Conservation (phyloP, 1,140 invertebrate species). For the Batillaria attramentaria region DNA sequence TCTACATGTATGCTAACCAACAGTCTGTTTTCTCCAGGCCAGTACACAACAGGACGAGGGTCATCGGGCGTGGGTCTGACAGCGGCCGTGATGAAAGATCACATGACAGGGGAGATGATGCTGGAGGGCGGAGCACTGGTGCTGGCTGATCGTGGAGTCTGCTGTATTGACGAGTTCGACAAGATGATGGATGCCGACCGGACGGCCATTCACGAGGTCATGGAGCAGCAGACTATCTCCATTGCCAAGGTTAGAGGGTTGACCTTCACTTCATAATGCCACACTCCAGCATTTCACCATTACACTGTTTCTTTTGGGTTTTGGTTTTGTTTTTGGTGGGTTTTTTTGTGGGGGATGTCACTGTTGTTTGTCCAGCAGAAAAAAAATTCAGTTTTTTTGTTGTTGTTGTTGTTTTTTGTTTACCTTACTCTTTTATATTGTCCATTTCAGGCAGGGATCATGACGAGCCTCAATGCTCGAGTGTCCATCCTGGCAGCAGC, state of each 20-base stretch:
- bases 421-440: no score
- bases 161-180: slow-evolving; percentile 99
- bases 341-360: no score
- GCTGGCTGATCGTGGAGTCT: slow-evolving; percentile 96
- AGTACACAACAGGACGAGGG: slow-evolving; percentile 97
- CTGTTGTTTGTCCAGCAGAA: no score
- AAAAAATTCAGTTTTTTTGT: no score
- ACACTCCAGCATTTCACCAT: no score
- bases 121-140: slow-evolving; percentile 98
- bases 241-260: slow-evolving; percentile 88
- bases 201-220: slow-evolving; percentile 97
- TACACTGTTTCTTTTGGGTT: no score
- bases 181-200: slow-evolving; percentile 98
- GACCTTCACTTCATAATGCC: no score
- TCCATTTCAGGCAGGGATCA: slow-evolving; percentile 95
- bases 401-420: no score
- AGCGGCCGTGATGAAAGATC: slow-evolving; percentile 98
- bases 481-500: slow-evolving; percentile 98
- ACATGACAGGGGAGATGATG: slow-evolving; percentile 96
- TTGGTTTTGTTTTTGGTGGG: no score
- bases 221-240: slow-evolving; percentile 99
- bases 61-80: slow-evolving; percentile 98
- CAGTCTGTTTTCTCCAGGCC: slow-evolving; percentile 73
- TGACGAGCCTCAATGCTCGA: slow-evolving; percentile 97
- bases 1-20: no score